phyloP scores from a whole-genome alignment of 2,888 invertebrate species.

The Saturnia japonica region DNA sequence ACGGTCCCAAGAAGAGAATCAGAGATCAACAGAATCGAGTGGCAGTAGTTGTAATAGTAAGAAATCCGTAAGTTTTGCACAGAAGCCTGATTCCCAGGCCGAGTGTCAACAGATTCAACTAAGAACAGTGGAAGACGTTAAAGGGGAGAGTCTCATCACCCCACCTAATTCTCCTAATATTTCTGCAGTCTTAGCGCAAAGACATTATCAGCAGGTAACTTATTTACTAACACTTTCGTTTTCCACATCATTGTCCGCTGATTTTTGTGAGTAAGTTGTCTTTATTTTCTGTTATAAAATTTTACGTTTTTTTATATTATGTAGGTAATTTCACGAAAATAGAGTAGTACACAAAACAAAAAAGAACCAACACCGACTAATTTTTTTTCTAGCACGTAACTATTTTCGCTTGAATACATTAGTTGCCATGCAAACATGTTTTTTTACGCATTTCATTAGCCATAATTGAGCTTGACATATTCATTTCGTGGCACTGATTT shows the following conservation, averaged over 20 bases:
- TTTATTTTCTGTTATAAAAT: conserved; percentile 55
- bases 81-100: conserved; percentile 73
- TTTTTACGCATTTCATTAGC: conserved; percentile 7
- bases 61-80: conserved; percentile 90
- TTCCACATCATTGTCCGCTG: conserved; percentile 66
- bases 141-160: conserved; percentile 76
- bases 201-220: conserved; percentile 80
- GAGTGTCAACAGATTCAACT: conserved; percentile 68
- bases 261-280: conserved; percentile 71
- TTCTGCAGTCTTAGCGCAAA: conserved; percentile 83
- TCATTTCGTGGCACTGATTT: conserved; percentile 25
- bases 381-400: conserved; percentile 18
- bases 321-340: conserved; percentile 11
- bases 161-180: conserved; percentile 90
- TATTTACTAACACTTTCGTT: conserved; percentile 46
- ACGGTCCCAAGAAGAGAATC: conserved; percentile 85
- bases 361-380: background rate
- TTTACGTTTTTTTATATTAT: conserved; percentile 29
- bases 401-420: conserved; percentile 8
- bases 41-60: conserved; percentile 83
- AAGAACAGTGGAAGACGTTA: conserved; percentile 78
- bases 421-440: background rate
- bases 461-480: conserved; percentile 35
- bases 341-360: background rate
- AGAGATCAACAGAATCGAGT: conserved; percentile 82